phyloP scores from a whole-genome alignment of 2,113 vertebrate genomes.

The Psilopogon haemacephalus region DNA sequence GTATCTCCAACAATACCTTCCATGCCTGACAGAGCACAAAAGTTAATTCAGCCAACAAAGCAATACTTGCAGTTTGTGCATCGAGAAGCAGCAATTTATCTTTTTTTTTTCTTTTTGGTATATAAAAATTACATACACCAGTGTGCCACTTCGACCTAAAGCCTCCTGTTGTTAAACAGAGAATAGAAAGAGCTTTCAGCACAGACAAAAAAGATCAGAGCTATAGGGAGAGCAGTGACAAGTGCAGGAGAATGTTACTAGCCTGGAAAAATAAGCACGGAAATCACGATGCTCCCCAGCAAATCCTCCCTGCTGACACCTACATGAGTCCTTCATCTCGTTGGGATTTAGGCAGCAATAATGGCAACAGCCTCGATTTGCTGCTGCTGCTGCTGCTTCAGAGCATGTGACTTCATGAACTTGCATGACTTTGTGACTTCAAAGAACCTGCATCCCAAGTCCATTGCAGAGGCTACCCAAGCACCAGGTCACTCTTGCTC shows the following conservation, averaged over 20 bases:
- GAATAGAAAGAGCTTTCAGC: constrained; percentile 30
- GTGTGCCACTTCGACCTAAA: constrained; percentile 45
- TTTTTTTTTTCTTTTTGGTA: constrained; percentile 48
- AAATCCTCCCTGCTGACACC: background rate
- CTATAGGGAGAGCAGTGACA: constrained; percentile 40
- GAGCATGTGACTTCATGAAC: fast-evolving
- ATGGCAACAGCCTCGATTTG: background rate
- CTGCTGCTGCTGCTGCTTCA: no score
- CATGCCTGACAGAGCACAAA: constrained; percentile 47
- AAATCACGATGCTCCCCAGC: background rate
- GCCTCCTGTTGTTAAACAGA: constrained; percentile 29
- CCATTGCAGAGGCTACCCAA: background rate
- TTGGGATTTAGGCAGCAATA: background rate
- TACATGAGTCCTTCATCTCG: background rate
- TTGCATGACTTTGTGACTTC: background rate
- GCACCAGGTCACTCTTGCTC: background rate
- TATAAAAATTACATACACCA: constrained; percentile 48
- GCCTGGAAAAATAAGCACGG: background rate
- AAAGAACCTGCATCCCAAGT: background rate
- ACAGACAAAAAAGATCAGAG: constrained; percentile 65
- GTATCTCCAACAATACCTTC: constrained; percentile 54
- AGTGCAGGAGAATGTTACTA: constrained; percentile 21
- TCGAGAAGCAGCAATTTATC: constrained; percentile 16
- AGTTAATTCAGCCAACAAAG: constrained; percentile 64
- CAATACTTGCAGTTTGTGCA: constrained; percentile 20